These are phyloP conservation scores for Ruditapes philippinarum DNA, from an alignment of 1,140 invertebrate species.

Conservation along the genomic window DNA sequence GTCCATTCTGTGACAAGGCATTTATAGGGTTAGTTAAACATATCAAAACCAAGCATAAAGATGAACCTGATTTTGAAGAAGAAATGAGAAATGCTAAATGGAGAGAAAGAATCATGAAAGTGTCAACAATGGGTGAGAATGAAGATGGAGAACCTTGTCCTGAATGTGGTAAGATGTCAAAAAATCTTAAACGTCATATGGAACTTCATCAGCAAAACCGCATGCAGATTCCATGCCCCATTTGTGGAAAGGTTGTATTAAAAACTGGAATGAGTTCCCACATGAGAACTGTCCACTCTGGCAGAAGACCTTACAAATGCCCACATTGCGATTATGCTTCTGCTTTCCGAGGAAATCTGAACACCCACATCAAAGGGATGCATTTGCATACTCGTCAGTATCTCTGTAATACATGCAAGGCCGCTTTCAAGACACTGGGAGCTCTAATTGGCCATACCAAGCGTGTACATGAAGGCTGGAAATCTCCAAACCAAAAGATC, in stretches of 20 bases:
- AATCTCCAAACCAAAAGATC: slow-evolving; percentile 85
- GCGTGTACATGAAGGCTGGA: slow-evolving; percentile 85
- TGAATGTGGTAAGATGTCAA: slow-evolving; percentile 84
- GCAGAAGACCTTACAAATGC: slow-evolving; percentile 84
- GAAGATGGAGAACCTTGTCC: slow-evolving; percentile 82
- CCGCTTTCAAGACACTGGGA: slow-evolving; percentile 85
- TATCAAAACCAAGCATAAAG: slow-evolving; percentile 84
- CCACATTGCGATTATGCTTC: slow-evolving; percentile 85
- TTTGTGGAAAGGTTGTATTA: slow-evolving; percentile 85
- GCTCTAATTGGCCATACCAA: slow-evolving; percentile 85
- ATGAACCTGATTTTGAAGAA: slow-evolving; percentile 84
- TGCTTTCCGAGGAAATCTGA: slow-evolving; percentile 84
- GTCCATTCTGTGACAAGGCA: slow-evolving; percentile 85
- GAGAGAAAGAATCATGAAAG: slow-evolving; percentile 85
- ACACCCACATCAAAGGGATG: slow-evolving; percentile 85
- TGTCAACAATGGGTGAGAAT: slow-evolving; percentile 81
- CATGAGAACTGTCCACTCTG: slow-evolving; percentile 85
- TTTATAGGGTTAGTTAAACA: slow-evolving; percentile 85
- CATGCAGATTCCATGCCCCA: slow-evolving; percentile 85
- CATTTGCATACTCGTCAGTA: slow-evolving; percentile 85
- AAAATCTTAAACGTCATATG: slow-evolving; percentile 84
- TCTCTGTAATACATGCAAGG: slow-evolving; percentile 84
- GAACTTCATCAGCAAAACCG: slow-evolving; percentile 85
- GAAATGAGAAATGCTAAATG: slow-evolving; percentile 85
- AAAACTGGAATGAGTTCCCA: slow-evolving; percentile 85